A percentile compares a stretch with the other conserved stretches of the same genome.
Evolutionary conservation across 2,113 vertebrate genomes (phyloP).

Genomic region (Chaetodon auriga): DNA sequence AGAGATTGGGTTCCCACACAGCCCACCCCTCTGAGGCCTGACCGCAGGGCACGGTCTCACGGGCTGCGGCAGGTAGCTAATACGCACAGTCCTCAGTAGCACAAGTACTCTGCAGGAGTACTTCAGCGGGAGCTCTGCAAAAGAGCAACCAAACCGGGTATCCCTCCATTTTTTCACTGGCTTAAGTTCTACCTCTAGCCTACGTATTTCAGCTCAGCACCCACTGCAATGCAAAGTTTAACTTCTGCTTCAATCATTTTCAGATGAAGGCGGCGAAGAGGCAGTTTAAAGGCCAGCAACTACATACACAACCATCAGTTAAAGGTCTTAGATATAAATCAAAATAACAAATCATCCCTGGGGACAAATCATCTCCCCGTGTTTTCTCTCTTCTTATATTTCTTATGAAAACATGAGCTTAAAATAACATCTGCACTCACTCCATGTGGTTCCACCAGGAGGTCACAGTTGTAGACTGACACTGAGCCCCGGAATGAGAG

Average conservation of each 20-base stretch:
- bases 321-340: constrained; percentile 20
- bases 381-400: constrained; percentile 34
- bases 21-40: constrained; percentile 70
- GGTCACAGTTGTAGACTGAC: constrained; percentile 16
- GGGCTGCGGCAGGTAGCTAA: constrained; percentile 57
- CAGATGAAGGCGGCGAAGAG: not conserved
- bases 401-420: constrained; percentile 48
- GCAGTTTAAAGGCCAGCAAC: constrained; percentile 20
- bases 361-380: constrained; percentile 24
- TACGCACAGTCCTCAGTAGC: constrained; percentile 15
- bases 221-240: not conserved
- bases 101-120: constrained; percentile 24
- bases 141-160: constrained; percentile 20
- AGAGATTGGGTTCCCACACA: constrained; percentile 81
- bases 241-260: constrained; percentile 30
- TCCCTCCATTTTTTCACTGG: not conserved
- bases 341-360: constrained; percentile 35
- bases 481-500: constrained; percentile 13
- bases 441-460: constrained; percentile 33
- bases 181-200: not conserved
- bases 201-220: constrained; percentile 6
- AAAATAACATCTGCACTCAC: constrained; percentile 49
- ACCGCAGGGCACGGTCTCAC: constrained; percentile 56
- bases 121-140: constrained; percentile 17
- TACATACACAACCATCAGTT: not conserved